Base-by-base conservation (phyloP, 2,113 vertebrate genomes). In the Chaetorhynchus papuensis region DNA sequence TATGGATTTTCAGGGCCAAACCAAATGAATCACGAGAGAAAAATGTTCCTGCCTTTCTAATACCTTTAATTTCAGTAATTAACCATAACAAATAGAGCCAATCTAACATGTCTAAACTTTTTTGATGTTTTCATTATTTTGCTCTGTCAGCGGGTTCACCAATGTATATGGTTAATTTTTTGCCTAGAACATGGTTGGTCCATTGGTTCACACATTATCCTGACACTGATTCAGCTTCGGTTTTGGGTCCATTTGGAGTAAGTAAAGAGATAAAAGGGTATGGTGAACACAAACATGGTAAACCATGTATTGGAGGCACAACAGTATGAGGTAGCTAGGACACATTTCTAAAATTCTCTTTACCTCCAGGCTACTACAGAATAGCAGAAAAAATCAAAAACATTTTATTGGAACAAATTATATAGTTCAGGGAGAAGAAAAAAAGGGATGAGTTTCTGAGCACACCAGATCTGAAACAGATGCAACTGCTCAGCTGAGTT, bases 1-100 rank as follows among this genome's bases (percentile, higher is more conserved):
- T 89, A 94, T 60, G 81, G 88, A 93, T 97, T 95, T 91, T 68
- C 65, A 76, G 64, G 72, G 84, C 64, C 76, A 96, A 83, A 83
- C 69, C 33, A 68, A 45, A 82, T 20, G 54, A 74, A 76, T 53
- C 42, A 59, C 3, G 35, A 89, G 63, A 90, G 41, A 80, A 93
- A 87, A 87, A 64, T 31, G 11, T 49, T 77, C 27, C 57, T 65
- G 70, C 70, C 83, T 61, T 81, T 79, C 64, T 82, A 96, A 94
- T 37, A 78, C 63, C 49, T 89, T 96, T 85, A 41, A 95, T 93
- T 97, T 96, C 94, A 77, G 93, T 81, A 90, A 96, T 94, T 95
- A 93, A 71, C 57, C 64, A 26, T 20, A 88, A 85, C 86, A 92
- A 92, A 74, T 75, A 92, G 81, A 84, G 56, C 45, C 74, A 77